These are phyloP conservation scores for Agrilus cyanescens DNA, from an alignment of 2,888 invertebrate species.

Conservation along the genomic window DNA sequence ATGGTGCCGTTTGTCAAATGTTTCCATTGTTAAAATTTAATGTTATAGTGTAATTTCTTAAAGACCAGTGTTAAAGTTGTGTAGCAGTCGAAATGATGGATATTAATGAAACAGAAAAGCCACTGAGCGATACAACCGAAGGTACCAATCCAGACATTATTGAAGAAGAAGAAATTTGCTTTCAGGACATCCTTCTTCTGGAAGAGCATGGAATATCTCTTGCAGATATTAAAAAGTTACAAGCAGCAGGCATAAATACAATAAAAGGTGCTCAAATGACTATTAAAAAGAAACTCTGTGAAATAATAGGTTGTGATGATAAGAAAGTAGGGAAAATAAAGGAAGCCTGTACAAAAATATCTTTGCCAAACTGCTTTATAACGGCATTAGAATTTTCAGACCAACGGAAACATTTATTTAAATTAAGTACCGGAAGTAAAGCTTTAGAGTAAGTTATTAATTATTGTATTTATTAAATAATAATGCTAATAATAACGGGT, in stretches of 20 bases:
- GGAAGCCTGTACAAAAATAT: constrained; percentile 59
- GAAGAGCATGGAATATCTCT: constrained; percentile 52
- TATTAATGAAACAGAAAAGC: constrained; percentile 7
- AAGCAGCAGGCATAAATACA: constrained; percentile 65
- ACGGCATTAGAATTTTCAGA: constrained; percentile 65
- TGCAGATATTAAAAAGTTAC: constrained; percentile 66
- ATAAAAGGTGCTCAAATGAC: constrained; percentile 74
- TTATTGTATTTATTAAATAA: constrained; percentile 1
- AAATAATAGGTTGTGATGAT: constrained; percentile 66
- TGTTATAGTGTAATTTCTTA: too few species aligned
- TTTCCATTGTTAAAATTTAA: too few species aligned
- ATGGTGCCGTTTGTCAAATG: too few species aligned
- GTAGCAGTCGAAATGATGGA: background rate
- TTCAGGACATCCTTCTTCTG: constrained; percentile 61
- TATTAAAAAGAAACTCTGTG: constrained; percentile 57
- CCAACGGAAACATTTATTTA: constrained; percentile 59
- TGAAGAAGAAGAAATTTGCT: constrained; percentile 57
- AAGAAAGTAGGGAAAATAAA: constrained; percentile 70
- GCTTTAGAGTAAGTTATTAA: constrained; percentile 55
- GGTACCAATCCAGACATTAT: constrained; percentile 7
- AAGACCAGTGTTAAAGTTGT: too few species aligned
- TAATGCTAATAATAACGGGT: constrained; percentile 6
- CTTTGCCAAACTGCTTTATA: constrained; percentile 49
- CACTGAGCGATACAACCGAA: constrained; percentile 6
- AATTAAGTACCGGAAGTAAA: constrained; percentile 51